Evolutionary conservation across 2,797 vertebrate species (phyloP).

Genomic region (Siniperca undulata): DNA sequence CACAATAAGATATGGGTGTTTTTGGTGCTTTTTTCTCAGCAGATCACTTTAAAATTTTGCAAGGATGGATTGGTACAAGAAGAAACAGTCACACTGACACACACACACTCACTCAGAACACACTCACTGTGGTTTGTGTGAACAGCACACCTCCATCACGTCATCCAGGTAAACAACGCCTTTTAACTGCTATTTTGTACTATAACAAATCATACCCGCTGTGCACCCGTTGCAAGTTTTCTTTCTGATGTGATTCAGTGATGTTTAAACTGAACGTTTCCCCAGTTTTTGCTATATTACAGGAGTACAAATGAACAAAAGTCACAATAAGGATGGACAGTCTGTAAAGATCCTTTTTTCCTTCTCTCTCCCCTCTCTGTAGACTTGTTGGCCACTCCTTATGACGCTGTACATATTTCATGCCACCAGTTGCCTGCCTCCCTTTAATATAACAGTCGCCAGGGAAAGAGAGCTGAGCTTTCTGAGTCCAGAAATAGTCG

Average conservation of each 20-base stretch:
- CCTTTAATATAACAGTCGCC: constrained; percentile 65
- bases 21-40: constrained; percentile 1
- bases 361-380: background rate
- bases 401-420: constrained; percentile 73
- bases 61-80: background rate
- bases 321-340: background rate
- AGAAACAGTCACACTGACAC: background rate
- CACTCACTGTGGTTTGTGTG: background rate
- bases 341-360: constrained; percentile 18
- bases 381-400: constrained; percentile 52
- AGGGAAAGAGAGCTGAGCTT: constrained; percentile 37
- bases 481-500: constrained; percentile 68
- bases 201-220: background rate
- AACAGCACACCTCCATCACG: background rate
- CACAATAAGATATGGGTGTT: background rate
- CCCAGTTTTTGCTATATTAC: background rate
- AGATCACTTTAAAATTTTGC: background rate
- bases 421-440: constrained; percentile 57
- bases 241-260: background rate
- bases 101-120: background rate
- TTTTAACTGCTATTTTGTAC: background rate
- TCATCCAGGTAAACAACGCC: background rate
- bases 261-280: background rate
- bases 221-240: background rate
- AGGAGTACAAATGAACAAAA: background rate